These are phyloP conservation scores for Ciconia boyciana DNA, from an alignment of 2,113 vertebrate species.

Conservation along the genomic window DNA sequence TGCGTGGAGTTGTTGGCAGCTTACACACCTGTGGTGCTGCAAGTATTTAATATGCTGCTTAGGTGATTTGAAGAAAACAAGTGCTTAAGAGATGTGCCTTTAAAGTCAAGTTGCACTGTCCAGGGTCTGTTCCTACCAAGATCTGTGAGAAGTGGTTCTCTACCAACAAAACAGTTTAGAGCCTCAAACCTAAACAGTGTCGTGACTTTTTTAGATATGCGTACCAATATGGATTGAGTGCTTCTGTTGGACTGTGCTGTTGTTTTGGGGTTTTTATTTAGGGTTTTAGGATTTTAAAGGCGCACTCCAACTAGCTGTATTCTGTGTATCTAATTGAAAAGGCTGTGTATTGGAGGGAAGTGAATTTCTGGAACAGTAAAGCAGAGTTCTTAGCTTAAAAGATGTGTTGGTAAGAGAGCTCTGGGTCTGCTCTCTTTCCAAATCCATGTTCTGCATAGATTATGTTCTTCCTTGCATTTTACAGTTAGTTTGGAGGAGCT, in stretches of 20 bases:
- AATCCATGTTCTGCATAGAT: not conserved
- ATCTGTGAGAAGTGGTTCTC: not conserved
- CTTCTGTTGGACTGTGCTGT: not conserved
- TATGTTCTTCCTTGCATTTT: not conserved
- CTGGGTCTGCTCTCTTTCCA: not conserved
- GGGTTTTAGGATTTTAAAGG: not conserved
- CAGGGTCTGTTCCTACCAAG: not conserved
- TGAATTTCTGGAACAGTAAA: not conserved
- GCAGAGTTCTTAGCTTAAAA: not conserved
- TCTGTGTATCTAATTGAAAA: not conserved
- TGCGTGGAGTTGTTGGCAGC: not conserved
- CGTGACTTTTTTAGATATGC: rapidly evolving
- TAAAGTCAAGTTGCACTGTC: not conserved
- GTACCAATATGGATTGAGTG: not conserved
- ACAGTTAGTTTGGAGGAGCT: not conserved
- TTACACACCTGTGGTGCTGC: not conserved
- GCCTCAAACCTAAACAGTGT: not conserved
- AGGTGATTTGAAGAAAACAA: not conserved
- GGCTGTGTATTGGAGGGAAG: not conserved
- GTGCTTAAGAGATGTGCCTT: not conserved
- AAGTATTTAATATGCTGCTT: not conserved
- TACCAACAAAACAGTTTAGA: not conserved
- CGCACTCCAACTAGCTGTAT: not conserved
- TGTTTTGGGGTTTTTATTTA: not conserved
- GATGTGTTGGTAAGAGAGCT: not conserved